Evolutionary conservation across 2,888 invertebrate species (phyloP).

Genomic region (Eilema depressum): DNA sequence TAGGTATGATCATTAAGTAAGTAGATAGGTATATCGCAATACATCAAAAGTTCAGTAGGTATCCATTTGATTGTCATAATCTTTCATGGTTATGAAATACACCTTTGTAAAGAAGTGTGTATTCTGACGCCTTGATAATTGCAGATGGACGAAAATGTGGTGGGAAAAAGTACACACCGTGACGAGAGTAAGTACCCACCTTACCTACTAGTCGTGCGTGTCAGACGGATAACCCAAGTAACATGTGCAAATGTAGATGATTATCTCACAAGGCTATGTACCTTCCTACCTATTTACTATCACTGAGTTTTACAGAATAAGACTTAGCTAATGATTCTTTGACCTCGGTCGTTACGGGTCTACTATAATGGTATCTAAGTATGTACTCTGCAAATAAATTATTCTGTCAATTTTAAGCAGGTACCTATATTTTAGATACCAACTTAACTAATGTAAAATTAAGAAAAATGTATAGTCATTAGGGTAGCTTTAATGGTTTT

Average conservation of each 20-base stretch:
- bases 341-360: constrained; percentile 16
- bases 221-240: constrained; percentile 49
- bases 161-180: constrained; percentile 66
- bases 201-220: constrained; percentile 61
- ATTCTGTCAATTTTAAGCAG: neutral
- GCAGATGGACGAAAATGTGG: constrained; percentile 25
- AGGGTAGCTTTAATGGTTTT: neutral
- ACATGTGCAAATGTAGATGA: constrained; percentile 45
- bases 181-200: constrained; percentile 63
- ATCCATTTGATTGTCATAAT: constrained; percentile 36
- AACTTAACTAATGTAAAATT: too few species aligned
- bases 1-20: constrained; percentile 7
- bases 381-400: neutral
- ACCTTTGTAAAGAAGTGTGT: constrained; percentile 24
- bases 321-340: constrained; percentile 27
- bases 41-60: constrained; percentile 25
- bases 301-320: constrained; percentile 31
- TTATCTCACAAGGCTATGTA: constrained; percentile 48
- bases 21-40: constrained; percentile 36
- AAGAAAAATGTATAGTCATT: too few species aligned
- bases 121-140: constrained; percentile 15
- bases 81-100: constrained; percentile 39
- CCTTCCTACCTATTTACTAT: constrained; percentile 20
- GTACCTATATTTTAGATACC: too few species aligned
- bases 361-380: neutral